These are phyloP conservation scores for Xestia sexstrigata DNA, from an alignment of 2,888 invertebrate genomes.

Conservation along the genomic window DNA sequence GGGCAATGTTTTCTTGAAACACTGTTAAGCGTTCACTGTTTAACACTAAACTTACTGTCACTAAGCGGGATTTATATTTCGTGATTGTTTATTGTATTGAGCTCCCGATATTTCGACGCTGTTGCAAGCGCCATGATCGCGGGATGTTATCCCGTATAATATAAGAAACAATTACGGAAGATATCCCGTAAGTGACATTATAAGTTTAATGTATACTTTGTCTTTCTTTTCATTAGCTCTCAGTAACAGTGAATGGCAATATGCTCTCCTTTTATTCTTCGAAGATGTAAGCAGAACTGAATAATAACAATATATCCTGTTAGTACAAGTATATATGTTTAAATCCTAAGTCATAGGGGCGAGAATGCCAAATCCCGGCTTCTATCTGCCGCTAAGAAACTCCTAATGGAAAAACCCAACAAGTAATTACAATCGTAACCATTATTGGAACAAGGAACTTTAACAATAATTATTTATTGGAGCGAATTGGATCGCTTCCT, in stretches of 20 bases:
- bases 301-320: not conserved
- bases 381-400: not conserved
- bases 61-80: too few species aligned
- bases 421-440: conserved; percentile 27
- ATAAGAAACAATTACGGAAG: too few species aligned
- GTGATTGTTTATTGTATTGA: too few species aligned
- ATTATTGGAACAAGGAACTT: conserved; percentile 24
- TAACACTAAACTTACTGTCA: too few species aligned
- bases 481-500: conserved; percentile 32
- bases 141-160: too few species aligned
- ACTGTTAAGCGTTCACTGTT: too few species aligned
- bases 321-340: not conserved
- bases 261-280: not conserved
- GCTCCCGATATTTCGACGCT: too few species aligned
- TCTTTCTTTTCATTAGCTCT: not conserved
- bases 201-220: not conserved
- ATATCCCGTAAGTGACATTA: too few species aligned
- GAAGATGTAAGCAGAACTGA: not conserved
- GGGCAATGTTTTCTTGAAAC: not conserved
- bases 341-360: not conserved
- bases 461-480: conserved; percentile 35
- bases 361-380: not conserved
- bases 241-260: too few species aligned
- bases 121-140: too few species aligned
- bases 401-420: not conserved